Evolutionary conservation across 2,888 invertebrate genomes (phyloP), one percentile per base, ranked within the genome.

Genomic region (Smittia sp.): DNA sequence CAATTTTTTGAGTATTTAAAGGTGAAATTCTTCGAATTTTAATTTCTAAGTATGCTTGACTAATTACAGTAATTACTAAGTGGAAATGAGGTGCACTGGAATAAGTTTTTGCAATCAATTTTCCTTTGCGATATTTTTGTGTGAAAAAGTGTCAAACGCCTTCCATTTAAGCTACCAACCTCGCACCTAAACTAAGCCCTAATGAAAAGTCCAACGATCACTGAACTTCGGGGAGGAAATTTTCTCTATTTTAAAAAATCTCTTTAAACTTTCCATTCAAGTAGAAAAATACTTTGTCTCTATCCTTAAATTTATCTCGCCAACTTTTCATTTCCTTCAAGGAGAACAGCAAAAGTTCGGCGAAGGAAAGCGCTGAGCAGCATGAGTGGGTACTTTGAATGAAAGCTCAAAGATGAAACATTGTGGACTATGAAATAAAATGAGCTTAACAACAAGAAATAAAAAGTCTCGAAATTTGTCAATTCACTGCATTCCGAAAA

Each of bases 31-130:
- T 18, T 38, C 20, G 41, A 41, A 67, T 46, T 67, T 46, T 46
- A 39, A 22, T 39, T 67, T 67, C 46, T 11, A 27, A 9, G 15
- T 32, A 65, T 32, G 15, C 20, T 67, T 67, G 39, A 13, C 46
- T 67, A 24, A 67, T 67, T 67, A 67, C 67, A 67, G 24, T 67
- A 46, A 67, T 41, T 67, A 67, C 67, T 27, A 66, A 32, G 38
- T 38, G 39, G 39, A 66, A 67, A 67, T 67, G 67, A 67, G 67
- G 67, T 67, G 67, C 67, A 67, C 67, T 67, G 67, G 67, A 67
- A 67, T 67, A 20, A 67, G 38, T 67, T 67, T 20, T 67, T 66
- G n/a, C 41, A 11, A 22, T 41, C 24, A 20, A 41, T 41, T 20
- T 20, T 32, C 18, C 13, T 67, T 66, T 66, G 20, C 24, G 22